Evolutionary conservation across 2,797 vertebrate genomes (phyloP).

Genomic region (Strix occidentalis): DNA sequence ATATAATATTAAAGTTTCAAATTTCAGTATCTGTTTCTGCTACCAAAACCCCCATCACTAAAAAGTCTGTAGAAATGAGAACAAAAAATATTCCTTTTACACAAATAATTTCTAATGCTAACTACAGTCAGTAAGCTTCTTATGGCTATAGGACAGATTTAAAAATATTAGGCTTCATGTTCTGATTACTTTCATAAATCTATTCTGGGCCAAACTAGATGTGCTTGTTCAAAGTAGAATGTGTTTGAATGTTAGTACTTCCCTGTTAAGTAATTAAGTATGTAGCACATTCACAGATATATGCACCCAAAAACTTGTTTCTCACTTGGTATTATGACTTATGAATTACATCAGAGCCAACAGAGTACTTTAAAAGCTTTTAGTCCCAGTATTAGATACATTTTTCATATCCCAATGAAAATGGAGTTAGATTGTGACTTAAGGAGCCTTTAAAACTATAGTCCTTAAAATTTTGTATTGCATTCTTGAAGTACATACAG

Average conservation of each 20-base stretch:
- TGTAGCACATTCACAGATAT: background rate
- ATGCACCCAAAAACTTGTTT: background rate
- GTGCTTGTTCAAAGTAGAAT: background rate
- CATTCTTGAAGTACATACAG: background rate
- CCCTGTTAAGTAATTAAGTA: background rate
- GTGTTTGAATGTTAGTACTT: background rate
- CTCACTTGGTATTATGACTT: background rate
- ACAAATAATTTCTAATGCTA: background rate
- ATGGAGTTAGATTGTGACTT: background rate
- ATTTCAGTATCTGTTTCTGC: background rate
- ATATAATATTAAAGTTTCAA: background rate
- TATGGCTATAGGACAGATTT: background rate
- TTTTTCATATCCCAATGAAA: background rate
- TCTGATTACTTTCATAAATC: background rate
- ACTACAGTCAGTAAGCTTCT: background rate
- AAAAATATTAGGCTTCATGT: background rate
- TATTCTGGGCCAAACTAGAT: background rate
- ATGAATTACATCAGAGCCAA: background rate
- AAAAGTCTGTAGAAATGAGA: background rate
- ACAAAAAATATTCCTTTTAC: background rate
- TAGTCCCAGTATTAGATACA: background rate
- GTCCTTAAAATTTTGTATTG: background rate
- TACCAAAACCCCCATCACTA: background rate
- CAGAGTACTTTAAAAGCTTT: background rate
- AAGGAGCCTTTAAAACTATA: background rate